Evolutionary conservation across 1,140 invertebrate genomes (phyloP).

Genomic region (Drosophila grimshawi): DNA sequence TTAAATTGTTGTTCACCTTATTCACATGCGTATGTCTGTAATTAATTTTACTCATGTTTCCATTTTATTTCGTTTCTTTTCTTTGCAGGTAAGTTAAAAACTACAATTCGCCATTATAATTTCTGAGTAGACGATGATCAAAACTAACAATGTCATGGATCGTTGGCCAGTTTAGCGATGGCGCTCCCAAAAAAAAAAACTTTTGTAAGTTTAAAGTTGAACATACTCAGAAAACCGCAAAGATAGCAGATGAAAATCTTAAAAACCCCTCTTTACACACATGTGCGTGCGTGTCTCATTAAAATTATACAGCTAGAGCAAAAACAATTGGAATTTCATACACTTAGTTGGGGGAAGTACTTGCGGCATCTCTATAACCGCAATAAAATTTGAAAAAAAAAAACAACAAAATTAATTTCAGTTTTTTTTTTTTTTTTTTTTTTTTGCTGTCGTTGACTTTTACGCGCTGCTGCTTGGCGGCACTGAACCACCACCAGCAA

Average conservation of each 20-base stretch:
- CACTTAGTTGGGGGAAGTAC: conserved; percentile 22
- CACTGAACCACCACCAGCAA: conserved; percentile 56
- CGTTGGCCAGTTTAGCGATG: conserved; percentile 33
- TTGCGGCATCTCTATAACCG: conserved; percentile 50
- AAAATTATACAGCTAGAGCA: conserved; percentile 58
- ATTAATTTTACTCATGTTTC: conserved; percentile 20
- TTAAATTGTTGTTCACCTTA: neutral
- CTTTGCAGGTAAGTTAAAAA: conserved; percentile 65
- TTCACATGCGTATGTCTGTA: neutral
- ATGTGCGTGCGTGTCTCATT: conserved; percentile 64
- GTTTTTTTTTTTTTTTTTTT: conserved; percentile 49
- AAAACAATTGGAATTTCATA: conserved; percentile 11
- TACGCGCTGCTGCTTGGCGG: conserved; percentile 66
- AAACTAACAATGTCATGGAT: conserved; percentile 55
- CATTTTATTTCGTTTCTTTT: conserved; percentile 26
- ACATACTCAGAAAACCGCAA: conserved; percentile 40
- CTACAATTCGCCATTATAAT: conserved; percentile 33
- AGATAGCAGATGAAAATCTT: conserved; percentile 4
- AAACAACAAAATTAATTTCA: conserved; percentile 70
- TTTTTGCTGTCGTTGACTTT: conserved; percentile 80
- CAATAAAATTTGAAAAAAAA: conserved; percentile 66
- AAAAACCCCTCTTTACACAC: neutral
- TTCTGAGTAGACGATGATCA: conserved; percentile 1
- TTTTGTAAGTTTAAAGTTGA: conserved; percentile 67
- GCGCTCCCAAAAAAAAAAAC: conserved; percentile 27